Percentiles rank a stretch among this genome's conserved stretches.
phyloP scores from a whole-genome alignment of 2,797 vertebrate species.

The Cichlasoma orientale region DNA sequence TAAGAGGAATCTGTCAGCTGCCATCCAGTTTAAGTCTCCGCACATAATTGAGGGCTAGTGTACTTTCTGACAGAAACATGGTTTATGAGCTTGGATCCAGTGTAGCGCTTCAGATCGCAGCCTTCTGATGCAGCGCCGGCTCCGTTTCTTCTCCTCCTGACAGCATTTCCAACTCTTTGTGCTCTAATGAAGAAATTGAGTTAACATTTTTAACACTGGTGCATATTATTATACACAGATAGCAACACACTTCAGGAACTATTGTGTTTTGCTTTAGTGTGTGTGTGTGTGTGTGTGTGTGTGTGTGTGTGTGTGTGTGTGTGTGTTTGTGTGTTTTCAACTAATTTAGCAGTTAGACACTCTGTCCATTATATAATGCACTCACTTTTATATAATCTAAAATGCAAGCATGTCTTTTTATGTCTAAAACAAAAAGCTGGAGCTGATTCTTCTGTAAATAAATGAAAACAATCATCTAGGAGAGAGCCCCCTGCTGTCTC shows the following conservation, averaged over 20 bases:
- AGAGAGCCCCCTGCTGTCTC: neutral
- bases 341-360: neutral
- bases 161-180: neutral
- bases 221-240: neutral
- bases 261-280: neutral
- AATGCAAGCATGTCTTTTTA: no score
- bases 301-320: no score
- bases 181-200: neutral
- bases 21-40: constrained; percentile 33
- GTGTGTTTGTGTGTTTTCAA: neutral
- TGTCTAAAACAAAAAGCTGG: no score
- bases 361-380: no score
- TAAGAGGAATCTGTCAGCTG: constrained; percentile 49
- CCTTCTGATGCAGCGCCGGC: neutral
- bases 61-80: constrained; percentile 59
- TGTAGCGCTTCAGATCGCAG: constrained; percentile 11
- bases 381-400: no score
- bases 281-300: no score
- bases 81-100: constrained; percentile 48
- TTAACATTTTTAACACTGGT: neutral
- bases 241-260: neutral
- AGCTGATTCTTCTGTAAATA: no score
- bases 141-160: constrained; percentile 15
- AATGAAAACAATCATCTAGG: neutral
- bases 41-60: constrained; percentile 49